These are phyloP conservation scores for Cottus gobio DNA, from an alignment of 2,113 vertebrate genomes.

Conservation along the genomic window DNA sequence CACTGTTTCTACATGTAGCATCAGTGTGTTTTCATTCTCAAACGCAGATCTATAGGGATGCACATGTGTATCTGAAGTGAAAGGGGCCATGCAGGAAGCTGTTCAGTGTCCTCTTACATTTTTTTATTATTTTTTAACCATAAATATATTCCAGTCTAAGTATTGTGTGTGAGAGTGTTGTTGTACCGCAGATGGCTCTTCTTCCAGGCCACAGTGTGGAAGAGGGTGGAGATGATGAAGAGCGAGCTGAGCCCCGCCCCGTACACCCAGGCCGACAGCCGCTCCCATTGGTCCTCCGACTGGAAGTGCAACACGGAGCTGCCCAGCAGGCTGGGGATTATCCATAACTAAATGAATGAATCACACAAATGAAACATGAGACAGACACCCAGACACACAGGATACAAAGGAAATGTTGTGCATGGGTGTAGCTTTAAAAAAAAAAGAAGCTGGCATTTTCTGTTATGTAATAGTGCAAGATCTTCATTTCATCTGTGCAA, in stretches of 20 bases:
- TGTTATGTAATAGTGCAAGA: slow-evolving; percentile 44
- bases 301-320: slow-evolving; percentile 92
- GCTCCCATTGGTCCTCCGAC: slow-evolving; percentile 92
- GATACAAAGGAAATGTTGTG: neutral
- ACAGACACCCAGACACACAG: neutral
- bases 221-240: slow-evolving; percentile 95
- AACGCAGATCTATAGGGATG: neutral
- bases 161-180: neutral
- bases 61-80: neutral
- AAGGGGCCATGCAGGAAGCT: neutral
- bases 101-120: neutral
- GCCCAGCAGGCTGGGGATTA: slow-evolving; percentile 93
- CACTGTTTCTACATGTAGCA: slow-evolving; percentile 28
- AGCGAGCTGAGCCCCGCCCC: slow-evolving; percentile 93
- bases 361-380: slow-evolving; percentile 39
- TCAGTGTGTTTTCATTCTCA: neutral
- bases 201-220: slow-evolving; percentile 97
- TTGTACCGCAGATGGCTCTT: slow-evolving; percentile 93
- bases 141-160: neutral
- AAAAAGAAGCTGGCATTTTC: neutral
- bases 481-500: slow-evolving; percentile 6
- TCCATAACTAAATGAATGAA: slow-evolving; percentile 88
- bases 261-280: slow-evolving; percentile 94
- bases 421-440: slow-evolving; percentile 7
- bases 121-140: neutral